A percentile compares a stretch with the other conserved stretches of the same genome.
Evolutionary conservation across 2,797 vertebrate species (phyloP).

Genomic region (Echiichthys vipera): DNA sequence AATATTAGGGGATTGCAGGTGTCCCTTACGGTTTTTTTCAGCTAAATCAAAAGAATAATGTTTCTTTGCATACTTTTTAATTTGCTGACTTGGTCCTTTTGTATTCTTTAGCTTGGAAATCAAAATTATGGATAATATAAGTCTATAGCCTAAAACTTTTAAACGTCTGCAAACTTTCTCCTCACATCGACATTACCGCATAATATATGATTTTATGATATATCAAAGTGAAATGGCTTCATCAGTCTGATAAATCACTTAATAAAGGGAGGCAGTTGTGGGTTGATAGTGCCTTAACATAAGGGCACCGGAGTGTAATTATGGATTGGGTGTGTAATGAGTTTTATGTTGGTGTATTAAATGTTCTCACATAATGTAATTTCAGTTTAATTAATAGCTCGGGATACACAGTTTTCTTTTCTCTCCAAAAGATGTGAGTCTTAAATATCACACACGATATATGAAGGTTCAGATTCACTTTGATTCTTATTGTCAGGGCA

Average conservation of each 20-base stretch:
- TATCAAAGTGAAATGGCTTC: conserved; percentile 22
- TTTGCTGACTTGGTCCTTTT: too few species aligned
- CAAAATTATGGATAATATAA: neutral
- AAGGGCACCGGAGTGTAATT: conserved; percentile 29
- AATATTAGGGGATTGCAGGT: conserved; percentile 28
- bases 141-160: neutral
- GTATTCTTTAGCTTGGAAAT: neutral
- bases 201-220: conserved; percentile 1
- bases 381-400: conserved; percentile 22
- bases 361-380: conserved; percentile 20
- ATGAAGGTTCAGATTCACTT: neutral
- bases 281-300: conserved; percentile 24
- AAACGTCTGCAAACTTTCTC: neutral
- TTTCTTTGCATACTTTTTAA: too few species aligned
- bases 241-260: conserved; percentile 34
- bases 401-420: neutral
- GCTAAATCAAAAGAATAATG: neutral
- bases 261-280: conserved; percentile 23
- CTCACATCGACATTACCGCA: conserved; percentile 1
- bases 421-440: neutral
- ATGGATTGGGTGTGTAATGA: conserved; percentile 41
- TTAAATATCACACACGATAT: neutral
- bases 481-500: neutral
- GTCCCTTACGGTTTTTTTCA: neutral
- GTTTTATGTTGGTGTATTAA: conserved; percentile 40